Evolutionary conservation across 2,797 vertebrate genomes (phyloP).

Genomic region (Trachops cirrhosus): DNA sequence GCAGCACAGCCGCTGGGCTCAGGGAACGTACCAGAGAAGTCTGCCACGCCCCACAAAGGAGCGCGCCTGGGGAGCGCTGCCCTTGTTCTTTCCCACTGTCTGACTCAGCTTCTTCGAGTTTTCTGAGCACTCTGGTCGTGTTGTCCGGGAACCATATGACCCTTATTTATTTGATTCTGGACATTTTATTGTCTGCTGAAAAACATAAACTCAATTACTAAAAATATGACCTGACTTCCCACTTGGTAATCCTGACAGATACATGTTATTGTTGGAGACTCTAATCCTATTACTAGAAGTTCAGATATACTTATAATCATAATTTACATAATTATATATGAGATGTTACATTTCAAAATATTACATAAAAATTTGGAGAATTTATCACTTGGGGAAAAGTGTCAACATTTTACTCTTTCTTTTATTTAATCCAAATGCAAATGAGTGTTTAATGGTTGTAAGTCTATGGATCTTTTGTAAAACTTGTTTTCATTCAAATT

Average conservation of each 20-base stretch:
- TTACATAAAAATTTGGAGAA: neutral
- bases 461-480: neutral
- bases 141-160: neutral
- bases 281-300: neutral
- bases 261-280: neutral
- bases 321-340: neutral
- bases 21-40: neutral
- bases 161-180: slow-evolving; percentile 35
- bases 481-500: neutral
- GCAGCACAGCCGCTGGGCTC: too few species aligned
- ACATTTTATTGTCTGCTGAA: slow-evolving; percentile 33
- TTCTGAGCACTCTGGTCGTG: neutral
- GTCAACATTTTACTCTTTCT: neutral
- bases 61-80: neutral
- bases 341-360: neutral
- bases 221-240: neutral
- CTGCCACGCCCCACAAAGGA: neutral
- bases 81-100: neutral
- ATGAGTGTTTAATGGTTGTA: neutral
- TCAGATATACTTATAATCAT: neutral
- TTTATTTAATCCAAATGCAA: neutral
- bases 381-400: neutral
- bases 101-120: neutral
- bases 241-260: neutral
- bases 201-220: slow-evolving; percentile 17